phyloP scores from a whole-genome alignment of 2,797 vertebrate species.

The Gallirallus australis region DNA sequence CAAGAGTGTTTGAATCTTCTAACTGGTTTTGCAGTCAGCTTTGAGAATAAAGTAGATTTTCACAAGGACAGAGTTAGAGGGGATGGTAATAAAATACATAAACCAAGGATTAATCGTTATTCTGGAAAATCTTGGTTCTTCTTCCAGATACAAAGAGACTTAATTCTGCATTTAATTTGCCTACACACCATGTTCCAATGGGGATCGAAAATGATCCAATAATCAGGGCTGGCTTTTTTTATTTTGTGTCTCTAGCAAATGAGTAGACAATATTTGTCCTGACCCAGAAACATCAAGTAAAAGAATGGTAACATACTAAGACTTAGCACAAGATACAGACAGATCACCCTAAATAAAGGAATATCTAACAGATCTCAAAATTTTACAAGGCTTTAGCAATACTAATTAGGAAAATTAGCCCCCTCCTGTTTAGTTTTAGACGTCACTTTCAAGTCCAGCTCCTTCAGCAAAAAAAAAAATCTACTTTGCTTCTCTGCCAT shows the following conservation, averaged over 20 bases:
- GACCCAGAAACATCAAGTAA: neutral
- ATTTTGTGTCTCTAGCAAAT: neutral
- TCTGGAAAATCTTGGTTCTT: neutral
- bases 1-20: neutral
- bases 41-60: neutral
- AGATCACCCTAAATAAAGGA: neutral
- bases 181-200: neutral
- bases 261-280: neutral
- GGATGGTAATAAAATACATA: neutral
- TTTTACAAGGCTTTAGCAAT: neutral
- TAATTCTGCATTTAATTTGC: neutral
- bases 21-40: neutral
- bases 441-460: neutral
- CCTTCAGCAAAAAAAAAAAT: neutral
- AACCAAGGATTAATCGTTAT: accelerated
- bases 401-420: neutral
- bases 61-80: neutral
- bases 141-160: neutral
- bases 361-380: neutral
- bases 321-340: neutral
- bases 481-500: slow-evolving; percentile 58
- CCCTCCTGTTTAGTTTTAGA: neutral
- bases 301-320: neutral
- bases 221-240: neutral
- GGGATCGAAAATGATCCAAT: neutral